Base-by-base conservation (phyloP, 2,888 invertebrate genomes). In the Alcis repandata region DNA sequence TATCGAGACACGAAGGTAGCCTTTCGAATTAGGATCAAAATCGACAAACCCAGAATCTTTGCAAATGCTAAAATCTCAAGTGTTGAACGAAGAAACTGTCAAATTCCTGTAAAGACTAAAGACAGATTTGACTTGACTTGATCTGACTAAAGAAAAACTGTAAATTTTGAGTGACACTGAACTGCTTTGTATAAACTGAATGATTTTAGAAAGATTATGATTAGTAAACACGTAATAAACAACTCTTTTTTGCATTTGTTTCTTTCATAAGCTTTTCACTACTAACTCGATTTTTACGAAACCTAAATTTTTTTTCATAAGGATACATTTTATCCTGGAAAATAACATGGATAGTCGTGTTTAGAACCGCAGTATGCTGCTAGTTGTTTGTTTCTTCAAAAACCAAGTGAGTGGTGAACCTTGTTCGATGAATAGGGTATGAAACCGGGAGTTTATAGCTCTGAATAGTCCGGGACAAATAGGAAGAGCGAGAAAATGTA, bases 1-100 rank as follows among this genome's bases (percentile, higher is more conserved):
- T 57, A 48, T 40, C 15, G 38, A 10, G 58, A 27, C 46, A 58
- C 48, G 54, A 13, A 32, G 27, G 43, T 43, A 56, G 54, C 33
- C 57, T 57, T 36, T 46, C n/a, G n/a, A 20, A 33, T 36, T 36
- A 57, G 57, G 45, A 19, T 36, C 46, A 20, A 4, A 57, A 46
- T 36, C 36, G 32, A 57, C 36, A 36, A 38, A n/a, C 15, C 43
- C 22, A 27, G 15, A 6, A 48, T 22, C 15, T 20, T 20, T n/a
- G 22, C 6, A 46, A 46, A 13, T 13, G 20, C 15, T 15, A 49
- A n/a, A 2, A n/a, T n/a, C n/a, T n/a, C n/a, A n/a, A n/a, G n/a
- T n/a, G n/a, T n/a, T n/a, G n/a, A n/a, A n/a, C n/a, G n/a, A n/a
- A n/a, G n/a, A n/a, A n/a, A n/a, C n/a, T n/a, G n/a, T n/a, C n/a